These are phyloP conservation scores for Bimastos eiseni DNA, from an alignment of 2,888 invertebrate species.

Conservation along the genomic window DNA sequence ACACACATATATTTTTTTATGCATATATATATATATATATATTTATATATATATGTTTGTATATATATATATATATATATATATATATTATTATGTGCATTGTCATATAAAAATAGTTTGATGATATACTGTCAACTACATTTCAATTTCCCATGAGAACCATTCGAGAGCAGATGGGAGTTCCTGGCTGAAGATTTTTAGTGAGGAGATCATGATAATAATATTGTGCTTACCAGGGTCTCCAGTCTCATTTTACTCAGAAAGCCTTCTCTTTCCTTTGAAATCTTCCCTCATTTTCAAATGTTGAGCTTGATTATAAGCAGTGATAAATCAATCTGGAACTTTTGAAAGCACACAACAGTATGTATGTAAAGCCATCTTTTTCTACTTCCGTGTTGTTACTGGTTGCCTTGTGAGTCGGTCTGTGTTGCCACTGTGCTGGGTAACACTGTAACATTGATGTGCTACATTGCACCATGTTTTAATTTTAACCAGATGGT, in stretches of 20 bases:
- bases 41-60: neutral
- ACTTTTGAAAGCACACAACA: neutral
- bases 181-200: neutral
- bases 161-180: neutral
- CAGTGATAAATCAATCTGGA: neutral
- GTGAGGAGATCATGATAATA: too few species aligned
- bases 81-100: neutral
- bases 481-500: conserved; percentile 13
- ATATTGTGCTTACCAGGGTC: too few species aligned
- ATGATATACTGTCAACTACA: too few species aligned
- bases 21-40: neutral
- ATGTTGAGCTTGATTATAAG: neutral
- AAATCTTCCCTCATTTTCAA: neutral
- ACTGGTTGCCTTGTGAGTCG: neutral
- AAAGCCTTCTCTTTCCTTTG: neutral
- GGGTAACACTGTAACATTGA: neutral
- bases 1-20: too few species aligned
- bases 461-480: neutral
- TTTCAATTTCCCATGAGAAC: neutral
- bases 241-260: too few species aligned
- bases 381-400: neutral
- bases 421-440: neutral
- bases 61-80: neutral
- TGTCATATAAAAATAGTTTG: neutral
- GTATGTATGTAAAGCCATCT: neutral